Conservation (phyloP, 1,140 invertebrate species). For the Drosophila tsacasi region DNA sequence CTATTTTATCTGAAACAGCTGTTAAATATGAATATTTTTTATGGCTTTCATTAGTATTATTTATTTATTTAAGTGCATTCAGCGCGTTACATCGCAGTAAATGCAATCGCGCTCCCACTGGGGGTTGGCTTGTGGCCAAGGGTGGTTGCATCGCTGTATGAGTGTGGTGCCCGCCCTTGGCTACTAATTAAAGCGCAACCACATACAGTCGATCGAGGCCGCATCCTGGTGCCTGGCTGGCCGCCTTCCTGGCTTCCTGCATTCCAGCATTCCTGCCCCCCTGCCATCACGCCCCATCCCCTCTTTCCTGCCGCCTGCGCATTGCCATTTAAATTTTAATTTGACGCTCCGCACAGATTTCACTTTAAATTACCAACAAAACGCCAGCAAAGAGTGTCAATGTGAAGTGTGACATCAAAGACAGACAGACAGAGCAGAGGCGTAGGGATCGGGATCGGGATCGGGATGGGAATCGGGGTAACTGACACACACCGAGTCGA, state of each 20-base stretch:
- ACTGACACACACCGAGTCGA: slow-evolving; percentile 38
- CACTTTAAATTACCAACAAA: slow-evolving; percentile 58
- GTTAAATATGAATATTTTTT: background rate
- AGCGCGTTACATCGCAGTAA: slow-evolving; percentile 17
- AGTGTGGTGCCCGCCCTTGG: slow-evolving; percentile 31
- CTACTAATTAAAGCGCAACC: slow-evolving; percentile 63
- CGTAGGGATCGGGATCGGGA: background rate
- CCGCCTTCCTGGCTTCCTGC: slow-evolving; percentile 2
- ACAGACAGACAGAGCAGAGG: slow-evolving; percentile 8
- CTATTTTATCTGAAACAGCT: background rate
- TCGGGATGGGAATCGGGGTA: slow-evolving; percentile 2
- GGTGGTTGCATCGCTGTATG: slow-evolving; percentile 1
- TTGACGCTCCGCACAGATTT: slow-evolving; percentile 49
- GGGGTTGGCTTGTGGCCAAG: slow-evolving; percentile 7
- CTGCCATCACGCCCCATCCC: too few relatives aligned
- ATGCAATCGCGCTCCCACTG: slow-evolving; percentile 28
- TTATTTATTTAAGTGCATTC: slow-evolving; percentile 11
- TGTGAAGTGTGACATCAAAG: slow-evolving; percentile 70
- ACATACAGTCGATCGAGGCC: slow-evolving; percentile 44
- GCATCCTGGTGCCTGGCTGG: slow-evolving; percentile 30
- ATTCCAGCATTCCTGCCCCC: background rate
- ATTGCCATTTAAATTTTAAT: slow-evolving; percentile 58
- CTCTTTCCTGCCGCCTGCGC: slow-evolving; percentile 10
- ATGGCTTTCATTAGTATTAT: too few relatives aligned
- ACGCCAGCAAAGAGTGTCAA: slow-evolving; percentile 55